Percentiles rank a stretch among this genome's conserved stretches.
These are phyloP conservation scores for Zophobas atratus DNA, from an alignment of 1,140 invertebrate species.

Conservation along the genomic window DNA sequence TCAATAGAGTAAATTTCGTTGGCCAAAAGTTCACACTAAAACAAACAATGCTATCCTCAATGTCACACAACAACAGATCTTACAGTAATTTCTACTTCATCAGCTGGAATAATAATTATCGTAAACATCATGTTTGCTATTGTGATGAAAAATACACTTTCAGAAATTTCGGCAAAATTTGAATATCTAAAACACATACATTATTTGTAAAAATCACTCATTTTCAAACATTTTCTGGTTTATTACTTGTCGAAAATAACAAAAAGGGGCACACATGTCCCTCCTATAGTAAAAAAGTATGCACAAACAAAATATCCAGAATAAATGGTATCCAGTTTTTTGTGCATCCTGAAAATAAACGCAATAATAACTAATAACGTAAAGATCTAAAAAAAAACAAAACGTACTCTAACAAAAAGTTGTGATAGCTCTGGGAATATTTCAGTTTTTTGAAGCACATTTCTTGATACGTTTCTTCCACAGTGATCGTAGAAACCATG, in stretches of 20 bases:
- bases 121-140: slow-evolving; percentile 7
- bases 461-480: slow-evolving; percentile 4
- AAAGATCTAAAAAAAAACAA: not conserved
- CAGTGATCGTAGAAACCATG: not conserved
- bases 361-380: not conserved
- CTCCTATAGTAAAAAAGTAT: slow-evolving; percentile 17
- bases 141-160: not conserved
- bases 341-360: slow-evolving; percentile 17
- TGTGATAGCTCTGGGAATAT: not conserved
- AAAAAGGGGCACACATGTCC: slow-evolving; percentile 5
- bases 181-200: slow-evolving; percentile 15
- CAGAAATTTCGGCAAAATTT: not conserved
- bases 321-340: slow-evolving; percentile 3
- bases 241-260: slow-evolving; percentile 7
- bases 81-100: slow-evolving; percentile 18
- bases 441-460: slow-evolving; percentile 4
- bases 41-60: not conserved
- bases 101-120: slow-evolving; percentile 15
- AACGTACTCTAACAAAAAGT: slow-evolving; percentile 8
- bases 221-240: not conserved
- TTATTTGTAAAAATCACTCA: not conserved
- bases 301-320: slow-evolving; percentile 8
- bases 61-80: not conserved
- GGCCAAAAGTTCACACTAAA: slow-evolving; percentile 7
- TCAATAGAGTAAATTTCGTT: slow-evolving; percentile 6